Evolutionary conservation across 2,888 invertebrate species (phyloP).

Genomic region (Ceriagrion tenellum): DNA sequence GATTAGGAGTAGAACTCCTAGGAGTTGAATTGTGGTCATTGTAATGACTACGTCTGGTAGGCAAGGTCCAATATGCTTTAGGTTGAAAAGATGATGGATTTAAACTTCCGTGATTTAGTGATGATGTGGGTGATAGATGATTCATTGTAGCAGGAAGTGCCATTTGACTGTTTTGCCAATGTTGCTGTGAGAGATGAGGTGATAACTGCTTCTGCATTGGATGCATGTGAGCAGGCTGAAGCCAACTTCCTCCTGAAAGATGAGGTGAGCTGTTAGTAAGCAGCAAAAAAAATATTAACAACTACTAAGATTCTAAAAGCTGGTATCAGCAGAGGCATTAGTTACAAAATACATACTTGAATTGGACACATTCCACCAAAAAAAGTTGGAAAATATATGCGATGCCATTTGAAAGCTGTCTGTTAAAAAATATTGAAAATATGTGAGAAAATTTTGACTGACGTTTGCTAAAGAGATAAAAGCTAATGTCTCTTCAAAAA

Average conservation of each 20-base stretch:
- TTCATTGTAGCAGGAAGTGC: background rate
- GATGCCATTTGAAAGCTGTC: background rate
- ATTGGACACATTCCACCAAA: background rate
- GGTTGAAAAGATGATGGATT: slow-evolving; percentile 5
- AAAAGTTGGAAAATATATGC: background rate
- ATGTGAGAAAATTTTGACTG: background rate
- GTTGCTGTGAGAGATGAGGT: slow-evolving; percentile 28
- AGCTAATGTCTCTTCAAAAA: background rate
- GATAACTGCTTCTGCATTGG: slow-evolving; percentile 65
- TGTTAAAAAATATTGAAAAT: background rate
- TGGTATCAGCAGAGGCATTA: background rate
- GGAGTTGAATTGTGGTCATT: background rate
- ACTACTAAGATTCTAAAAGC: background rate
- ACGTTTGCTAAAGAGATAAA: background rate
- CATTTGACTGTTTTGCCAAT: slow-evolving; percentile 12
- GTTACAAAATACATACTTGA: background rate
- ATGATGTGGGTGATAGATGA: slow-evolving; percentile 49
- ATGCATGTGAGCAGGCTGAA: slow-evolving; percentile 59
- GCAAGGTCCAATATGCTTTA: slow-evolving; percentile 69
- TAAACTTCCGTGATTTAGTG: background rate
- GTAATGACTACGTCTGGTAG: slow-evolving; percentile 52
- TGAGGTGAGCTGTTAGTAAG: slow-evolving; percentile 61
- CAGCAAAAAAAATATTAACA: background rate
- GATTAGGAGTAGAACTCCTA: slow-evolving; percentile 30
- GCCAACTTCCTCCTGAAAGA: slow-evolving; percentile 64